Percentiles rank a stretch among this genome's conserved stretches.
Conservation (phyloP, 1,140 invertebrate genomes). For the Heterodera schachtii region DNA sequence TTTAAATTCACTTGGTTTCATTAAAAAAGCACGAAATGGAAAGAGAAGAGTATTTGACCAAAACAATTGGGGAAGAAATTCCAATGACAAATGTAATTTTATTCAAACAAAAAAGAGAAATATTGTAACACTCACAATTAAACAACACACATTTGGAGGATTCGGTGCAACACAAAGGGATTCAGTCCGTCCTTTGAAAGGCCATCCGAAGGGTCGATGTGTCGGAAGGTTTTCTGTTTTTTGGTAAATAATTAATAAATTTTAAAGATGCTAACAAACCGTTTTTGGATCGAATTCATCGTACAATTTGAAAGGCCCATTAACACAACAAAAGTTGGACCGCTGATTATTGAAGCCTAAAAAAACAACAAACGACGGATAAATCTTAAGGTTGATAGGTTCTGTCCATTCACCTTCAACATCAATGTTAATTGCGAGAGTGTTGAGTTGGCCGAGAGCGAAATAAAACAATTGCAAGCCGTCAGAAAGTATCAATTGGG, state of each 20-base stretch:
- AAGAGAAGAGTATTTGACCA: neutral
- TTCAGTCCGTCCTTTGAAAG: constrained; percentile 9
- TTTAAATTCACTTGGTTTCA: neutral
- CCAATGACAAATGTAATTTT: neutral
- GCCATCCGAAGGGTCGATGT: constrained; percentile 15
- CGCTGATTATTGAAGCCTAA: constrained; percentile 40
- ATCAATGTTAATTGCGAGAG: constrained; percentile 62
- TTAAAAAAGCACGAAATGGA: neutral
- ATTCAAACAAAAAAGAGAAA: neutral
- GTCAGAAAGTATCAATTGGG: constrained; percentile 60
- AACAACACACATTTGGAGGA: constrained; percentile 26
- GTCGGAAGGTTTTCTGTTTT: neutral
- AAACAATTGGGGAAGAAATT: neutral
- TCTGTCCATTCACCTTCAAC: constrained; percentile 34
- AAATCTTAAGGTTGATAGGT: constrained; percentile 1
- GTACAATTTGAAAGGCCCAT: constrained; percentile 37
- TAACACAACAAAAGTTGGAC: constrained; percentile 39
- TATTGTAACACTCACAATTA: neutral
- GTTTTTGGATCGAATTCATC: constrained; percentile 34
- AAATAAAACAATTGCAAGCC: constrained; percentile 54
- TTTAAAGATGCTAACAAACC: constrained; percentile 16
- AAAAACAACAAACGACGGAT: neutral
- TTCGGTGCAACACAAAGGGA: constrained; percentile 15
- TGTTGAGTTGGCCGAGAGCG: constrained; percentile 62
- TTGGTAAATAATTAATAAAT: neutral